Evolutionary conservation across 2,888 invertebrate species (phyloP), one percentile per base, ranked within the genome.

Genomic region (Patella ulyssiponensis): DNA sequence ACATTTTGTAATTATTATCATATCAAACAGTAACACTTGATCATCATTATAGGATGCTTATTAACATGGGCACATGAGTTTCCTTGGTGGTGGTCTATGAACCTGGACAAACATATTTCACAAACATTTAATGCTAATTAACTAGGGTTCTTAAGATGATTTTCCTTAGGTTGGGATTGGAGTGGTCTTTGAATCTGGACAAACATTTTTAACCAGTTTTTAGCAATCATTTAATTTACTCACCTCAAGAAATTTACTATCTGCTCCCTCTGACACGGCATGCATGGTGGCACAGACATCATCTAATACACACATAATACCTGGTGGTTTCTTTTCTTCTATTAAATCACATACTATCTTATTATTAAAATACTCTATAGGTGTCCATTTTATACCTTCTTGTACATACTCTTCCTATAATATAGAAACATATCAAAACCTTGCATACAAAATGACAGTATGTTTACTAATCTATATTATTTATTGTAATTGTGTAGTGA

Each of bases 211-310:
- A n/a, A n/a, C n/a, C n/a, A n/a, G n/a, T n/a, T n/a, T 44, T 44
- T 44, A 44, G 9, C 17, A 44, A 3, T 2, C 15, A 73, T 64
- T 15, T 23, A 20, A 69, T 20, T 17, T 20, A 78, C 80, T 70
- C 76, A 91, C 91, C 90, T 93, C 93, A 80, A 94, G 91, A 33
- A 92, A 84, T 84, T 93, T 94, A 51, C 92, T 88, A 88, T 95
- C 94, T 1, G 94, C 94, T 0, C 94, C 94, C 73, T 93, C 94
- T 15, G 93, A 93, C 75, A 94, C 94, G 5, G 94, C 94, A 89
- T 94, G 94, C 90, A 94, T 93, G 54, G 94, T 94, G 11, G 94
- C 94, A 90, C 95, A 95, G 1, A 94, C 94, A 89, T 95, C 95
- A 86, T 95, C 95, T 73, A 95, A 90, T 11, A 94, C 92, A 84